Evolutionary conservation across 1,140 invertebrate genomes (phyloP).

Genomic region (Temnothorax nylanderi): DNA sequence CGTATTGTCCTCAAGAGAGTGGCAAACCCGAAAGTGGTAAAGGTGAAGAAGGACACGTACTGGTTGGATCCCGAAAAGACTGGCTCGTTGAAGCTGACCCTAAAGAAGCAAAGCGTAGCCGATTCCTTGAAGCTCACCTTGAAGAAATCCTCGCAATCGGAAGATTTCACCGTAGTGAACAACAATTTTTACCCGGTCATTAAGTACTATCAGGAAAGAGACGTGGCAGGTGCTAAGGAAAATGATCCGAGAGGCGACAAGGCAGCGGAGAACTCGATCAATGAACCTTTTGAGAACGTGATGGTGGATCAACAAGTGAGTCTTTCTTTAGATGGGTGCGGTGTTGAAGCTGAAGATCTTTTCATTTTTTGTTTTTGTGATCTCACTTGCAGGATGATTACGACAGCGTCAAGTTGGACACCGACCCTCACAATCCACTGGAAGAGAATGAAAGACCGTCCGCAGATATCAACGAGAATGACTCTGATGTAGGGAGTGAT

Average conservation of each 20-base stretch:
- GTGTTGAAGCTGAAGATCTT: neutral
- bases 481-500: slow-evolving; percentile 85
- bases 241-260: slow-evolving; percentile 79
- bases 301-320: slow-evolving; percentile 82
- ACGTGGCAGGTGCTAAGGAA: slow-evolving; percentile 80
- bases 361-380: neutral
- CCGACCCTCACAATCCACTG: slow-evolving; percentile 77
- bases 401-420: slow-evolving; percentile 77
- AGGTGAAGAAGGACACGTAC: slow-evolving; percentile 78
- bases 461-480: slow-evolving; percentile 82
- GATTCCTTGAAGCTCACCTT: slow-evolving; percentile 81
- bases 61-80: slow-evolving; percentile 78
- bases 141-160: slow-evolving; percentile 81
- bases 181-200: slow-evolving; percentile 73
- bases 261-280: slow-evolving; percentile 75
- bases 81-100: slow-evolving; percentile 80
- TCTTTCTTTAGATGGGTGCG: neutral
- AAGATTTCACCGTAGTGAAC: slow-evolving; percentile 83
- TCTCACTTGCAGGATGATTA: slow-evolving; percentile 76
- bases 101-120: slow-evolving; percentile 78
- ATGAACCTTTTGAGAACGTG: slow-evolving; percentile 81
- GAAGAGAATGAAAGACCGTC: slow-evolving; percentile 81
- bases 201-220: slow-evolving; percentile 68
- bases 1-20: slow-evolving; percentile 81
- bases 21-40: slow-evolving; percentile 72